Evolutionary conservation across 2,888 invertebrate genomes (phyloP).

Genomic region (Melinopterus prodromus): DNA sequence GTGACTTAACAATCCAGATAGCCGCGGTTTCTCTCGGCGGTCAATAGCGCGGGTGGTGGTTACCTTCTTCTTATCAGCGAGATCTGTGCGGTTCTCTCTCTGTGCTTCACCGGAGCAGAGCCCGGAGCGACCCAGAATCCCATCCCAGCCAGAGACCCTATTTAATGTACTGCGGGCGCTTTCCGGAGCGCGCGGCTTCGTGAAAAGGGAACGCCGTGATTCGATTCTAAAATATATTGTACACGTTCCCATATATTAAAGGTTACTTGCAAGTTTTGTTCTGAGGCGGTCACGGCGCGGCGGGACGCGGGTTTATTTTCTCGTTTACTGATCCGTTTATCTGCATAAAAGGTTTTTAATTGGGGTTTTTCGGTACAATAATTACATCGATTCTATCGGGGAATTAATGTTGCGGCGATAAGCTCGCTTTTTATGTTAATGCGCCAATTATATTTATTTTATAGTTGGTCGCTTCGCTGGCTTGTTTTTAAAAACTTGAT

Average conservation of each 20-base stretch:
- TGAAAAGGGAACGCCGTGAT: background rate
- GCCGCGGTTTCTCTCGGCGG: conserved; percentile 31
- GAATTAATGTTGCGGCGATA: background rate
- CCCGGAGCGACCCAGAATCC: background rate
- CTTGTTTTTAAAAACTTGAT: too few relatives aligned
- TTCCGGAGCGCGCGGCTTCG: background rate
- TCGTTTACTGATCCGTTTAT: background rate
- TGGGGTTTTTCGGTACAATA: background rate
- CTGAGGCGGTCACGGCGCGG: background rate
- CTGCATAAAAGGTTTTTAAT: conserved; percentile 4
- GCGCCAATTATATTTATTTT: background rate
- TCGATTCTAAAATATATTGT: conserved; percentile 4
- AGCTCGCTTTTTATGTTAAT: background rate
- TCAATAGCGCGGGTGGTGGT: conserved; percentile 39
- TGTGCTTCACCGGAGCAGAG: conserved; percentile 38
- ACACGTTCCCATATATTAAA: conserved; percentile 4
- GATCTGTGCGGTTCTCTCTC: conserved; percentile 38
- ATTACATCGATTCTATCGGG: background rate
- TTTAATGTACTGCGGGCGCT: background rate
- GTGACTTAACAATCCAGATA: conserved; percentile 52
- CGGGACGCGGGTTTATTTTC: background rate
- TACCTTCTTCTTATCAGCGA: conserved; percentile 19
- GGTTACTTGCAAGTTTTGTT: background rate
- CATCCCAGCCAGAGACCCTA: background rate
- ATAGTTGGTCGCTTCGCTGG: background rate